Conservation (phyloP, 1,140 invertebrate genomes). For the Listronotus oregonensis region DNA sequence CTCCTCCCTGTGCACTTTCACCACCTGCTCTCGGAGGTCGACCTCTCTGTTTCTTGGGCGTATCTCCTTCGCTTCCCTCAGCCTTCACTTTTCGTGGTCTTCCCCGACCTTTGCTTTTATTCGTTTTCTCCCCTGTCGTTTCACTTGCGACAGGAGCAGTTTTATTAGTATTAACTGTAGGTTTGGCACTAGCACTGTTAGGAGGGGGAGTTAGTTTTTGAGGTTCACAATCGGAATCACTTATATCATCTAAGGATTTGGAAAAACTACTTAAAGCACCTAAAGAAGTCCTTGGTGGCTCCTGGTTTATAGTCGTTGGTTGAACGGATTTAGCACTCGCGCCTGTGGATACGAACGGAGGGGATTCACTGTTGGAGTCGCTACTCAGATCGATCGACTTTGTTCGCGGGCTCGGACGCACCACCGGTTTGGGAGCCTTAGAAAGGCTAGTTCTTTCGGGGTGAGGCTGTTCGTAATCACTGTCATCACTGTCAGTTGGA, state of each 20-base stretch:
- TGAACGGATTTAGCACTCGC: constrained; percentile 8
- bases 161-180: too few species aligned
- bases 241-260: constrained; percentile 8
- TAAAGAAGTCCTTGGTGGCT: neutral
- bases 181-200: too few species aligned
- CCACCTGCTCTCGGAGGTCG: constrained; percentile 49
- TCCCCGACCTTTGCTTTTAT: constrained; percentile 48
- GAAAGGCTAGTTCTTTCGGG: constrained; percentile 32
- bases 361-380: constrained; percentile 45
- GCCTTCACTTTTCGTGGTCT: constrained; percentile 56
- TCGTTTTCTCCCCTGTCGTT: constrained; percentile 8
- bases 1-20: constrained; percentile 2
- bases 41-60: constrained; percentile 49
- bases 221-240: constrained; percentile 17
- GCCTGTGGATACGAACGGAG: neutral
- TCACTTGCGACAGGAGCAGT: neutral
- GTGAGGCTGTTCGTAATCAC: constrained; percentile 13
- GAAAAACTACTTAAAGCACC: neutral
- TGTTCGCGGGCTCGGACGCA: constrained; percentile 45
- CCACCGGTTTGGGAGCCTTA: constrained; percentile 45
- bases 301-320: neutral
- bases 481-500: constrained; percentile 9
- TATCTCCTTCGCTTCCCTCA: constrained; percentile 34
- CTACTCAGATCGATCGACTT: constrained; percentile 46
- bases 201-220: neutral